A percentile compares a stretch with the other conserved stretches of the same genome.
Conservation (phyloP, 2,888 invertebrate genomes). For the Arenicola marina region DNA sequence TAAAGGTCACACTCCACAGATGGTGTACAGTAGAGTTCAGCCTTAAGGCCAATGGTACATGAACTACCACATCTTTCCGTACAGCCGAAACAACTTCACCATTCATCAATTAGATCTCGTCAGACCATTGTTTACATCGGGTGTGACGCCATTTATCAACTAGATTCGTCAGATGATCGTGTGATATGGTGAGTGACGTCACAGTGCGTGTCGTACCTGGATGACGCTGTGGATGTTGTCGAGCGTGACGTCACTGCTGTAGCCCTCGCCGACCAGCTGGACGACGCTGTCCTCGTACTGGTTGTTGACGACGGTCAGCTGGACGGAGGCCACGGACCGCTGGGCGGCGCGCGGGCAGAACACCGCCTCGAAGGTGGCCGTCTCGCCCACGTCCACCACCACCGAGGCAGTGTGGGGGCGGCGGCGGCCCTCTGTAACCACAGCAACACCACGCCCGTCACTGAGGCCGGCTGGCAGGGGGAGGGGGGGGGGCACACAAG, state of each 20-base stretch:
- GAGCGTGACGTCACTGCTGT: constrained; percentile 63
- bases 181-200: no score
- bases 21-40: no score
- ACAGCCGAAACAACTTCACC: no score
- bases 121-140: background rate
- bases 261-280: constrained; percentile 63
- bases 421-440: no score
- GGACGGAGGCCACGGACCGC: constrained; percentile 58
- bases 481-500: no score
- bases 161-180: background rate
- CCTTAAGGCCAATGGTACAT: no score
- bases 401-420: constrained; percentile 58
- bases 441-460: no score
- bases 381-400: constrained; percentile 51
- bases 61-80: no score
- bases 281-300: constrained; percentile 67
- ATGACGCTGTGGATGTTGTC: constrained; percentile 59
- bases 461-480: no score
- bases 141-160: background rate
- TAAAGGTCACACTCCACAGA: no score
- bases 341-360: constrained; percentile 48
- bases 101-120: background rate
- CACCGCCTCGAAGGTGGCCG: constrained; percentile 49
- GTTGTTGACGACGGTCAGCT: constrained; percentile 65
- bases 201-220: no score